Percentiles rank a stretch among this genome's conserved stretches.
phyloP scores from a whole-genome alignment of 2,113 vertebrate genomes.

The Hemiscyllium ocellatum region DNA sequence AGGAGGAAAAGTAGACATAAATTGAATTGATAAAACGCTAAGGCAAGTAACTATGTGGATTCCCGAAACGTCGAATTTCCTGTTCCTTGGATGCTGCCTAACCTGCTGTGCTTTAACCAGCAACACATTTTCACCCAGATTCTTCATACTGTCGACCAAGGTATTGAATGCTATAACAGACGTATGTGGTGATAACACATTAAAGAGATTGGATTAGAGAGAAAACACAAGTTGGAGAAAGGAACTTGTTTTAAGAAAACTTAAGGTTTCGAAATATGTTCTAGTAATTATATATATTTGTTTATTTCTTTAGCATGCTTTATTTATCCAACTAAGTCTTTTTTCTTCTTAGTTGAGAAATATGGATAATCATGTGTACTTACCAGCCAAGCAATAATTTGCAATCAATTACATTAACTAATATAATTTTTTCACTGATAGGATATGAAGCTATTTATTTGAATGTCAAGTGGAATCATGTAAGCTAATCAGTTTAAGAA shows the following conservation, averaged over 20 bases:
- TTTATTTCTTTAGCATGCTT: not conserved
- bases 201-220: not conserved
- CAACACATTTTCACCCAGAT: no score
- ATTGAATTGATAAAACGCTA: not conserved
- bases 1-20: not conserved
- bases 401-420: conserved; percentile 4
- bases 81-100: no score
- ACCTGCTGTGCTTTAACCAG: no score
- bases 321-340: not conserved
- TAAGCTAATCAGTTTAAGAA: conserved; percentile 21
- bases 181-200: not conserved
- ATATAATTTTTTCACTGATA: conserved; percentile 14
- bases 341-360: not conserved
- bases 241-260: not conserved
- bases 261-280: not conserved
- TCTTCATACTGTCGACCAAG: not conserved
- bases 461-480: conserved; percentile 23
- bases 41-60: not conserved
- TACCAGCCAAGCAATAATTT: conserved; percentile 16
- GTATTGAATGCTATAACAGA: not conserved
- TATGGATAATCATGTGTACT: not conserved
- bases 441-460: not conserved
- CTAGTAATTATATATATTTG: not conserved
- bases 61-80: no score
- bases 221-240: not conserved